Base-by-base conservation (phyloP, 2,113 vertebrate species). In the Anseranas semipalmata region DNA sequence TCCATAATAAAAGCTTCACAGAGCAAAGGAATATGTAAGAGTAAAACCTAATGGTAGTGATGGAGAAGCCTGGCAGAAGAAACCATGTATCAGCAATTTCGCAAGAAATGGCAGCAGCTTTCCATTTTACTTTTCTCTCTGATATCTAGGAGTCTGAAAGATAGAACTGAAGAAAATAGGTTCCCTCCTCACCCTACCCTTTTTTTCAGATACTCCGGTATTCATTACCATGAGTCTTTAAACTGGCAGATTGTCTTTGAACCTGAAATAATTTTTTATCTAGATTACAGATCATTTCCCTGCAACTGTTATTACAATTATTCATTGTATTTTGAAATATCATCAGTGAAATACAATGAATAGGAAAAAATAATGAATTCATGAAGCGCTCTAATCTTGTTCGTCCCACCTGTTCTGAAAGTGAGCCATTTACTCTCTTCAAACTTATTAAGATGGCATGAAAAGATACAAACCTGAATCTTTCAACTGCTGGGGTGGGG, bases 101-200 rank as follows among this genome's bases (percentile, higher is more conserved):
- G 72, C 50, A 59, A 39, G n/a, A 79, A 52, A 15, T 53, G 25
- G 59, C 17, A 65, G 12, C 18, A 71, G 30, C 52, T 72, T 74
- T 46, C 16, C 58, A 13, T 76, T 76, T 81, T 43, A 30, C 14
- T 68, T 65, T 76, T 50, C 68, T 71, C 39, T 48, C 32, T 22
- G 10, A 11, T 55, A 60, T 19, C 58, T 30, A 75, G 8, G 18
- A 88, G 4, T 53, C 56, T 41, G 45, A 85, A 59, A 46, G 37
- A 35, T 3, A 58, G 27, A 55, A 55, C 17, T 1, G 1, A 43
- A 60, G 52, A 80, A 88, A 71, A 59, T 2, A 81, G 10, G 35
- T 37, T 66, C 21, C 13, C 15, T 25, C 8, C 4, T 28, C 11
- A 4, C 12, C 12, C 3, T 1, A 6, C 3, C 5, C 20, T 77